phyloP scores from a whole-genome alignment of 2,113 vertebrate genomes.

The Bos indicus region DNA sequence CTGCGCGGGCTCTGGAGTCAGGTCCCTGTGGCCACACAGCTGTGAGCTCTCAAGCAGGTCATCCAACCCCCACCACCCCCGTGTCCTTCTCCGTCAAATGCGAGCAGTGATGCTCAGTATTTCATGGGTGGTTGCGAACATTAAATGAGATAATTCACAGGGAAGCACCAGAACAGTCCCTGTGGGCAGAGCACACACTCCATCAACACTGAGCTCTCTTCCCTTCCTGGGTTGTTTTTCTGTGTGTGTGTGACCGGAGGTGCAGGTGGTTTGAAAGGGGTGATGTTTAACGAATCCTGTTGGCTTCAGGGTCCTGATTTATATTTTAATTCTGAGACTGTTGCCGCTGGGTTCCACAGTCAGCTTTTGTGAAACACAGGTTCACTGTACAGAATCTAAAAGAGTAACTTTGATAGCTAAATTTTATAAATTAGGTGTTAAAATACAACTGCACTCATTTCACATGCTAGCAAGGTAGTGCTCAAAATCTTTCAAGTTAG shows the following conservation, averaged over 20 bases:
- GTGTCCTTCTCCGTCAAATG: fast-evolving
- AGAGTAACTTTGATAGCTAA: not conserved
- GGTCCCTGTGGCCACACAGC: not conserved
- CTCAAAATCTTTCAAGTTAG: not conserved
- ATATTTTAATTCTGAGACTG: not conserved
- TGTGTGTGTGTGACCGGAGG: not conserved
- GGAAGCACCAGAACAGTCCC: fast-evolving
- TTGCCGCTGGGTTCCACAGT: not conserved
- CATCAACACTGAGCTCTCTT: fast-evolving
- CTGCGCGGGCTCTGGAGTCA: fast-evolving
- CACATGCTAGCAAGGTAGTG: not conserved
- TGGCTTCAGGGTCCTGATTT: not conserved
- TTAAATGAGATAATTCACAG: fast-evolving
- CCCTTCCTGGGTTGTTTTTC: not conserved
- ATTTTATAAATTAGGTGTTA: not conserved
- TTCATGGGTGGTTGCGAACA: fast-evolving
- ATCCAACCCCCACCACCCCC: fast-evolving
- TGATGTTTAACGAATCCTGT: not conserved
- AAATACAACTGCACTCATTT: not conserved
- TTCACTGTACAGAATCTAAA: not conserved
- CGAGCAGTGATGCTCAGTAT: fast-evolving
- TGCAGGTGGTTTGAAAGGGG: not conserved
- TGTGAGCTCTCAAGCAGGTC: fast-evolving
- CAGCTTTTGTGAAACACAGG: not conserved
- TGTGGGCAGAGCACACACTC: fast-evolving